Conservation (phyloP, 2,797 vertebrate genomes). For the Adrianichthys oophorus region DNA sequence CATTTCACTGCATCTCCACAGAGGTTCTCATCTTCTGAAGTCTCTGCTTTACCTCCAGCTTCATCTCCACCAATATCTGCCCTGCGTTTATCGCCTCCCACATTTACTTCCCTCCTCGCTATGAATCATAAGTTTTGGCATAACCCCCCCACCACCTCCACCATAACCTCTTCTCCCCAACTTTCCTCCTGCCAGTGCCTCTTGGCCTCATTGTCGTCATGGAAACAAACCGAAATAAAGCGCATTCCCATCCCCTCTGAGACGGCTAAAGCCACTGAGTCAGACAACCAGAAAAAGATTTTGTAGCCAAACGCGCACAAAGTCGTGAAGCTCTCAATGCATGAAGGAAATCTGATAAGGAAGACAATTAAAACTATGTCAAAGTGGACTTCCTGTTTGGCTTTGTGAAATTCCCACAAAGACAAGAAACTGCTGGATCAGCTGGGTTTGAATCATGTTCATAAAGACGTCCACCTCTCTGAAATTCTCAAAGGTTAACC, state of each 20-base stretch:
- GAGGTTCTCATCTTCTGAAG: too few species aligned
- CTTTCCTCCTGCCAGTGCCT: constrained; percentile 34
- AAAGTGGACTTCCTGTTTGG: constrained; percentile 17
- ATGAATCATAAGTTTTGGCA: constrained; percentile 66
- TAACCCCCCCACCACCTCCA: constrained; percentile 10
- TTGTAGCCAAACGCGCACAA: constrained; percentile 20
- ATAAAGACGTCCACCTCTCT: too few species aligned
- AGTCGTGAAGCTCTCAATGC: constrained; percentile 19
- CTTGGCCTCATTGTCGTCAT: constrained; percentile 51
- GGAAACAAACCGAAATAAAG: constrained; percentile 62
- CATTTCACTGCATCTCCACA: too few species aligned
- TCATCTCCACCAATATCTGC: constrained; percentile 48
- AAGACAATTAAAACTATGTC: constrained; percentile 14
- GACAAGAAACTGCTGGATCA: constrained; percentile 25
- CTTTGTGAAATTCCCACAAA: constrained; percentile 25
- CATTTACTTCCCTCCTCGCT: constrained; percentile 32
- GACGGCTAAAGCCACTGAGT: constrained; percentile 10
- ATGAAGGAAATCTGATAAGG: constrained; percentile 4
- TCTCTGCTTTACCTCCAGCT: neutral
- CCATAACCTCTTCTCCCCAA: constrained; percentile 31
- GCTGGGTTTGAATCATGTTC: constrained; percentile 31
- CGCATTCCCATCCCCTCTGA: constrained; percentile 20
- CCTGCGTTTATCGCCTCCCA: constrained; percentile 54
- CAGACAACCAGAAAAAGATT: constrained; percentile 4
- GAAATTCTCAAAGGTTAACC: too few species aligned